These are phyloP conservation scores for Heliconius charithonia DNA, from an alignment of 2,888 invertebrate species.

Conservation along the genomic window DNA sequence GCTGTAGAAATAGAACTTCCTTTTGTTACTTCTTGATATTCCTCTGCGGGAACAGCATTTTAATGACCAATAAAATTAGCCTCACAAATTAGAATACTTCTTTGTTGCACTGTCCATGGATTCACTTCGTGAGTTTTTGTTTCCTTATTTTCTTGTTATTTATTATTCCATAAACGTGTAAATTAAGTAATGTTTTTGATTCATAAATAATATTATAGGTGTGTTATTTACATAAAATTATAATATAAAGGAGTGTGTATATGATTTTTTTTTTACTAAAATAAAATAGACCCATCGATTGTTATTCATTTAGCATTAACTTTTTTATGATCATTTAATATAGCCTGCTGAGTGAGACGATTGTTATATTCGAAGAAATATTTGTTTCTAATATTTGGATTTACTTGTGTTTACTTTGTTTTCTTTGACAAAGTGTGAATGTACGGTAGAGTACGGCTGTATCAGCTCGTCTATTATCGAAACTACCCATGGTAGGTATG, in stretches of 20 bases:
- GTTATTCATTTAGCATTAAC: neutral
- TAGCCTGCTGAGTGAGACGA: neutral
- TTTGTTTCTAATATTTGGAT: neutral
- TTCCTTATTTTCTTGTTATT: constrained; percentile 12
- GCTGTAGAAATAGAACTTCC: neutral
- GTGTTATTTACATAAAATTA: neutral
- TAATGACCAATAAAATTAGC: constrained; percentile 48
- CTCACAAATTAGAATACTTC: constrained; percentile 42
- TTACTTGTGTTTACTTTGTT: neutral
- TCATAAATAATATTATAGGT: neutral
- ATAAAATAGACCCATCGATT: no score
- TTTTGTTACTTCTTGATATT: constrained; percentile 17
- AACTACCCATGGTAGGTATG: no score
- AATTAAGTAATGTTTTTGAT: constrained; percentile 5
- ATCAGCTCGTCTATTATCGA: neutral
- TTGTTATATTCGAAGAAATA: neutral
- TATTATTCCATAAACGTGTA: constrained; percentile 4
- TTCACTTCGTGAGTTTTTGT: constrained; percentile 11
- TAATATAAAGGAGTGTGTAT: neutral
- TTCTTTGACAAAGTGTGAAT: neutral
- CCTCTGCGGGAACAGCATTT: constrained; percentile 37
- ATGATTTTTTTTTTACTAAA: neutral
- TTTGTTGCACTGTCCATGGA: constrained; percentile 37
- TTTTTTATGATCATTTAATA: neutral
- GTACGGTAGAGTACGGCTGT: neutral